Evolutionary conservation across 2,113 vertebrate species (phyloP).

Genomic region (Emydocephalus ijimae): DNA sequence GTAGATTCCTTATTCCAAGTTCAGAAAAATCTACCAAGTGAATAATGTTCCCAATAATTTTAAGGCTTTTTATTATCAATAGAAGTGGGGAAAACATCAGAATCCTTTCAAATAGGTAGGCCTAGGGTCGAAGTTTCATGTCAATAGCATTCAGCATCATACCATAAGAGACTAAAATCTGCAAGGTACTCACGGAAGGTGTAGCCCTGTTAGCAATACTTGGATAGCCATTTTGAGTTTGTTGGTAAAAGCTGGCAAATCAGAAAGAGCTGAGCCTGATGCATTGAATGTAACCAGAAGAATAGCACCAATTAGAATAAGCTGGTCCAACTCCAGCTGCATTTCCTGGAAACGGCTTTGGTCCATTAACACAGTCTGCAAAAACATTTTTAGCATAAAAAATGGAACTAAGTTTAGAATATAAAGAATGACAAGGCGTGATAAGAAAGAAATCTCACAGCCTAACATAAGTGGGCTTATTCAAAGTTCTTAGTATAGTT

Average conservation of each 20-base stretch:
- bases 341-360: constrained; percentile 89
- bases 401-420: background rate
- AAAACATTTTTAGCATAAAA: background rate
- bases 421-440: background rate
- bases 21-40: background rate
- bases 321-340: constrained; percentile 77
- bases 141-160: background rate
- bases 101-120: background rate
- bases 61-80: background rate
- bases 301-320: constrained; percentile 78
- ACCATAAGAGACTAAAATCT: background rate
- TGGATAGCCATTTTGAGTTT: constrained; percentile 80
- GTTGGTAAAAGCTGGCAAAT: constrained; percentile 79
- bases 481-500: background rate
- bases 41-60: background rate
- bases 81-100: background rate
- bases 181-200: constrained; percentile 76
- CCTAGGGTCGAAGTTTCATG: rapidly evolving
- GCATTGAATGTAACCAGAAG: constrained; percentile 86
- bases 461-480: background rate
- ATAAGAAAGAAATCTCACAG: background rate
- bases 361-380: constrained; percentile 90
- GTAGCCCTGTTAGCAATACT: constrained; percentile 80
- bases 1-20: background rate
- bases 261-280: constrained; percentile 73